Evolutionary conservation across 2,888 invertebrate genomes (phyloP).

Genomic region (Rhaphigaster nebulosa): DNA sequence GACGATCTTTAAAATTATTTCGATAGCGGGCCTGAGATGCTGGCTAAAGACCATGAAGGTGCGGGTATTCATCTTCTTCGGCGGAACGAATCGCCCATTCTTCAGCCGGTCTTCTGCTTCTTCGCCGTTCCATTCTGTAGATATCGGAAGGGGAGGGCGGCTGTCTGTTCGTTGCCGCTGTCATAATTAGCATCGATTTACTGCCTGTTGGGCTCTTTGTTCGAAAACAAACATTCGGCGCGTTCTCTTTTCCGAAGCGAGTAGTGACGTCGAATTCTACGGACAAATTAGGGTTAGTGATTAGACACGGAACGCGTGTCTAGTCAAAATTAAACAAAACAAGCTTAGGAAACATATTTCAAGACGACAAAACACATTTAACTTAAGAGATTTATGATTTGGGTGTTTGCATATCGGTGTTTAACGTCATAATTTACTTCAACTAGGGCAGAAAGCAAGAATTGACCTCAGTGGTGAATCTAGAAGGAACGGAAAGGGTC

Average conservation of each 20-base stretch:
- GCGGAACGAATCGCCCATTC: not conserved
- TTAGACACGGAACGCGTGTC: not conserved
- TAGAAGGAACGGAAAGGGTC: too few relatives aligned
- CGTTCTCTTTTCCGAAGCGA: not conserved
- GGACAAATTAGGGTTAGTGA: not conserved
- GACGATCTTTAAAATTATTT: conserved; percentile 51
- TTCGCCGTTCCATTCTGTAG: conserved; percentile 24
- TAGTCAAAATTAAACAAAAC: too few relatives aligned
- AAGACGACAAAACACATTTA: not conserved
- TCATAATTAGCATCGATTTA: conserved; percentile 43
- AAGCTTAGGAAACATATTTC: not conserved
- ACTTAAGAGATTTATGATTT: too few relatives aligned
- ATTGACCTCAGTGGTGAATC: too few relatives aligned
- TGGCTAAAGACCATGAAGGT: conserved; percentile 44
- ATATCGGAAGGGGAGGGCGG: not conserved
- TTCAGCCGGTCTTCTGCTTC: not conserved
- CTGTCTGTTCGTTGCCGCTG: not conserved
- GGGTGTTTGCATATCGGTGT: too few relatives aligned
- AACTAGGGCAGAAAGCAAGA: too few relatives aligned
- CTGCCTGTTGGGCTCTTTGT: not conserved
- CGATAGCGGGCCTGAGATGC: conserved; percentile 32
- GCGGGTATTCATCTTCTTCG: not conserved
- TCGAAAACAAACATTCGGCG: conserved; percentile 24
- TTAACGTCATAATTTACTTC: too few relatives aligned
- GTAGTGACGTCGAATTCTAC: not conserved